These are phyloP conservation scores for Charanyca ferruginea DNA, from an alignment of 2,888 invertebrate species.

Conservation along the genomic window DNA sequence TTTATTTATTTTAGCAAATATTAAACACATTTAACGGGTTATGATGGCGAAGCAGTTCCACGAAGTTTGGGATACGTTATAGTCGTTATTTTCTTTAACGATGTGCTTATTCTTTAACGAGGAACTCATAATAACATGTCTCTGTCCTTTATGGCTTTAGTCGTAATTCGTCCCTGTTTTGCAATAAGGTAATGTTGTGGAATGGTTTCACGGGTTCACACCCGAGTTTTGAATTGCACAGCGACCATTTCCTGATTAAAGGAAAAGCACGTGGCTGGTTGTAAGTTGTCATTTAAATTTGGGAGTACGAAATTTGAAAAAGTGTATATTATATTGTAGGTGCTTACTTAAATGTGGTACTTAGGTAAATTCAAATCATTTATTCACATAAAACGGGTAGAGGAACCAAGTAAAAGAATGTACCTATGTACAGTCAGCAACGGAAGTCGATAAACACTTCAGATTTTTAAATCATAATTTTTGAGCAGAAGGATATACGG, in stretches of 20 bases:
- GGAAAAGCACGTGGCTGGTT: background rate
- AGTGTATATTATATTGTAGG: no score
- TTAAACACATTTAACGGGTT: background rate
- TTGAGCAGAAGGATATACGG: no score
- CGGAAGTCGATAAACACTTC: no score
- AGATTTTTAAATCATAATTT: no score
- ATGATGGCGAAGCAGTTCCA: background rate
- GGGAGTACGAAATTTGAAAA: no score
- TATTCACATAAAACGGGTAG: no score
- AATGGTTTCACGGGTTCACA: background rate
- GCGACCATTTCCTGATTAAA: background rate
- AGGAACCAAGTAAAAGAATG: no score
- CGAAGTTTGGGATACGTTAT: background rate
- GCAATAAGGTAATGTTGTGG: background rate
- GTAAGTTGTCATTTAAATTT: no score
- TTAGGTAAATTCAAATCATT: no score
- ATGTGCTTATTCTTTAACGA: conserved; percentile 38
- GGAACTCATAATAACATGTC: conserved; percentile 26
- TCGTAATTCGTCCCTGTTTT: background rate
- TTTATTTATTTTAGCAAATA: background rate
- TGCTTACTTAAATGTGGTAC: no score
- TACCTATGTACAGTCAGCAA: no score
- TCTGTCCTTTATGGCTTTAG: conserved; percentile 21
- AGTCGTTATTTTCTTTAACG: conserved; percentile 36
- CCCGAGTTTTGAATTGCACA: background rate